Conservation (phyloP, 2,888 invertebrate species). For the Automeris io region DNA sequence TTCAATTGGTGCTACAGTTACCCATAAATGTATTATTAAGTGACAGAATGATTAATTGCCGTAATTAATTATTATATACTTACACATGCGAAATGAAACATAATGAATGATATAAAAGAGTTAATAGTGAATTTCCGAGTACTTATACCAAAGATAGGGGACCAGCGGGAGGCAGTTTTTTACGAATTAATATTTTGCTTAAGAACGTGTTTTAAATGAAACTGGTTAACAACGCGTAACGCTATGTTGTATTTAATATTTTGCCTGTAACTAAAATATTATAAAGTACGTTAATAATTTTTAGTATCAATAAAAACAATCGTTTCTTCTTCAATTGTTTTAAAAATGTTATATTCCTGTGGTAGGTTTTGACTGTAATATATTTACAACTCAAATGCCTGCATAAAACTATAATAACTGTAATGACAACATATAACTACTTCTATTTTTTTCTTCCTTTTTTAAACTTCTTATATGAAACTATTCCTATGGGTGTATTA, state of each 20-base stretch:
- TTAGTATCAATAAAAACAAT: not conserved
- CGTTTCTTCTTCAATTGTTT: not conserved
- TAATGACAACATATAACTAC: too few species aligned
- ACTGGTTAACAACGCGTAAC: slow-evolving; percentile 42
- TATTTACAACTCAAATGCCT: too few species aligned
- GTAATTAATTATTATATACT: slow-evolving; percentile 9
- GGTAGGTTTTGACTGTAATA: too few species aligned
- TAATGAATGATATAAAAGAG: slow-evolving; percentile 43
- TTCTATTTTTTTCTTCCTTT: too few species aligned
- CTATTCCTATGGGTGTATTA: too few species aligned
- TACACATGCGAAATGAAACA: slow-evolving; percentile 12
- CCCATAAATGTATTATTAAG: slow-evolving; percentile 9
- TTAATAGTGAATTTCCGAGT: slow-evolving; percentile 49
- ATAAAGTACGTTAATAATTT: not conserved
- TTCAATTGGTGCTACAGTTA: not conserved
- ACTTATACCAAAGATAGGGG: slow-evolving; percentile 21
- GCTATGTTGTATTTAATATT: slow-evolving; percentile 28
- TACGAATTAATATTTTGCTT: slow-evolving; percentile 41
- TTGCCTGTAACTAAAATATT: not conserved
- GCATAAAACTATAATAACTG: too few species aligned
- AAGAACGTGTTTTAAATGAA: slow-evolving; percentile 36
- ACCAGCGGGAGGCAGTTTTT: slow-evolving; percentile 5
- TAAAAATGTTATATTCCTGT: too few species aligned
- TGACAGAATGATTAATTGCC: slow-evolving; percentile 13
- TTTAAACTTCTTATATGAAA: too few species aligned